Base-by-base conservation (phyloP, 2,888 invertebrate species). In the Agrilus mali region DNA sequence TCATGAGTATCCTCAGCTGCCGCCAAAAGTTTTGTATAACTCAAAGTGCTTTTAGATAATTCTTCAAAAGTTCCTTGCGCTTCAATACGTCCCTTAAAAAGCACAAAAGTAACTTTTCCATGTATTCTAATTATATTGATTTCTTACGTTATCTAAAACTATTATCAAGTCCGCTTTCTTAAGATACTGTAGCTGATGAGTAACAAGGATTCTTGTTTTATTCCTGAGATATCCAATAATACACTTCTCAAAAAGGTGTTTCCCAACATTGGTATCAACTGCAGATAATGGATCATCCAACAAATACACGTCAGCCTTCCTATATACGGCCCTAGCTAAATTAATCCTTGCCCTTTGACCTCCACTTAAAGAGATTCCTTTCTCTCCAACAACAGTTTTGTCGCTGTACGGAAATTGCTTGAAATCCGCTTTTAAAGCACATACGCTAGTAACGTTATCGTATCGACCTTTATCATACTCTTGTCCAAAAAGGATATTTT, bases 251-350 rank as follows among this genome's bases (percentile, higher is more conserved):
- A 85, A 85, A 5, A 87, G 65, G 60, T 82, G 79, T 44, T 77
- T 73, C 0, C 82, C 80, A n/a, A 86, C 85, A 47, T 78, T 77
- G 0, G 81, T 71, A 61, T 87, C 86, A 0, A 86, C 86, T 1
- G 86, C 85, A 45, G 82, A 81, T 3, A 86, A 61, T 0, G 86
- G 86, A 65, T 86, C 86, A 58, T 87, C 86, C 20, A 87, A 60
- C 3, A 87, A 64, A 55, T 84, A 86, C 43, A 86, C 73, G 53
- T 81, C 76, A 32, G 85, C 81, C 56, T 83, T 72, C 58, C 77
- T 73, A 54, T 87, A 88, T 44, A 86, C 72, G 8, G 86, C 82
- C 48, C 87, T 70, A 1, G 82, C 83, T 17, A 87, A 68, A 49
- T 80, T 82, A 38, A 87, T 76, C 46, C 87, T 73, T 1, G 87